These are phyloP conservation scores for Oegoconia quadripuncta DNA, from an alignment of 2,888 invertebrate species.

Conservation along the genomic window DNA sequence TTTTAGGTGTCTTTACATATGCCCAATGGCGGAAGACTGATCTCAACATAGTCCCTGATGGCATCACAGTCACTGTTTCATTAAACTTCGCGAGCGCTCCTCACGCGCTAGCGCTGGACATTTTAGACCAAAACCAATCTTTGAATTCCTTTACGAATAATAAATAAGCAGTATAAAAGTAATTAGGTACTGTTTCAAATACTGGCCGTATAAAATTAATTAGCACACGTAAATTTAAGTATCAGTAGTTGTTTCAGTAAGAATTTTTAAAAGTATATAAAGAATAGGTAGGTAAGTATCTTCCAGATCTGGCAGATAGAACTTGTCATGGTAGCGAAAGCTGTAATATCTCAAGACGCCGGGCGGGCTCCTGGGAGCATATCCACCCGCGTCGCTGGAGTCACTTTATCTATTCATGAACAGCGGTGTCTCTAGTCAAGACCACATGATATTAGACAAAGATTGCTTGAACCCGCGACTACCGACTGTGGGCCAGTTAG, in stretches of 20 bases:
- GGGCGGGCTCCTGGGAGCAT: slow-evolving; percentile 35
- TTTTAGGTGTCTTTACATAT: background rate
- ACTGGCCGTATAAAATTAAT: too few species aligned
- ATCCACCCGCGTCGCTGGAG: slow-evolving; percentile 40
- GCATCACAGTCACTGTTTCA: slow-evolving; percentile 64
- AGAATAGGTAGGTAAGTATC: too few species aligned
- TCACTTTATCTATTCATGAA: slow-evolving; percentile 59
- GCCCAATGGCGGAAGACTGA: slow-evolving; percentile 20
- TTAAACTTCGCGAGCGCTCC: slow-evolving; percentile 83
- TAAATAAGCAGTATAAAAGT: background rate
- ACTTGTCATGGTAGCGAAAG: slow-evolving; percentile 44
- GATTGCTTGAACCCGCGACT: slow-evolving; percentile 5
- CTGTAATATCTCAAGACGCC: slow-evolving; percentile 55
- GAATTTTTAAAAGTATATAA: too few species aligned
- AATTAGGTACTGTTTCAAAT: too few species aligned
- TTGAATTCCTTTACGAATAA: too few species aligned
- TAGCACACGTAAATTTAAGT: too few species aligned
- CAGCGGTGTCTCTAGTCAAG: slow-evolving; percentile 27
- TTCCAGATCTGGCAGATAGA: slow-evolving; percentile 28
- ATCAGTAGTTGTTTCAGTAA: too few species aligned
- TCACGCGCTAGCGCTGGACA: slow-evolving; percentile 53
- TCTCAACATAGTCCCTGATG: slow-evolving; percentile 31
- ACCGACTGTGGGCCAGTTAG: slow-evolving; percentile 1
- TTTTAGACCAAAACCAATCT: too few species aligned
- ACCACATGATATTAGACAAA: slow-evolving; percentile 20